Conservation (phyloP, 2,888 invertebrate species). For the Drosophila stalkeri region DNA sequence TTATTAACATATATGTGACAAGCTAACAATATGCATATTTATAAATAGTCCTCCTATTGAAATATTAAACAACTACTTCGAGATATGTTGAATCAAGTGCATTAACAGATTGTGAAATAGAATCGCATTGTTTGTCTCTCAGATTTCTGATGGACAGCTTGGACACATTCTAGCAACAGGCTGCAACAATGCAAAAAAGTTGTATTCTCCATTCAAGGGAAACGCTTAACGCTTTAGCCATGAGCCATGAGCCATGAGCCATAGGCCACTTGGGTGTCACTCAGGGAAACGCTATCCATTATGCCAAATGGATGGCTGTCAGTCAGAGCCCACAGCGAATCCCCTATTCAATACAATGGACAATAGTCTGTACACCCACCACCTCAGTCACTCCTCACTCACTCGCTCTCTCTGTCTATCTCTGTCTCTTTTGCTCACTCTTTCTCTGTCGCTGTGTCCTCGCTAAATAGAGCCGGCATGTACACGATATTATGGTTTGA, state of each 20-base stretch:
- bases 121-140: conserved; percentile 23
- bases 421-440: background rate
- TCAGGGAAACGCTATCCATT: conserved; percentile 49
- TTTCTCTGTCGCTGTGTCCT: background rate
- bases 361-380: conserved; percentile 5
- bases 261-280: conserved; percentile 50
- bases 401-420: background rate
- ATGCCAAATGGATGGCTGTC: conserved; percentile 53
- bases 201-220: conserved; percentile 10
- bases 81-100: background rate
- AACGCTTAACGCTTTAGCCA: conserved; percentile 14
- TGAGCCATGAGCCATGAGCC: conserved; percentile 7
- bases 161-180: conserved; percentile 6
- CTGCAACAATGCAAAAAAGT: conserved; percentile 21
- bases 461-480: conserved; percentile 1
- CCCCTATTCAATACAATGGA: conserved; percentile 1
- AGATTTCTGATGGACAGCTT: conserved; percentile 39
- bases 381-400: background rate
- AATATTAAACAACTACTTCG: background rate
- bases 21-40: background rate
- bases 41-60: background rate
- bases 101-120: conserved; percentile 6
- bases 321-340: conserved; percentile 24
- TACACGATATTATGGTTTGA: conserved; percentile 14
- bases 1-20: background rate